Percentiles rank a stretch among this genome's conserved stretches.
Evolutionary conservation across 2,888 invertebrate genomes (phyloP).

Genomic region (Tuta absoluta): DNA sequence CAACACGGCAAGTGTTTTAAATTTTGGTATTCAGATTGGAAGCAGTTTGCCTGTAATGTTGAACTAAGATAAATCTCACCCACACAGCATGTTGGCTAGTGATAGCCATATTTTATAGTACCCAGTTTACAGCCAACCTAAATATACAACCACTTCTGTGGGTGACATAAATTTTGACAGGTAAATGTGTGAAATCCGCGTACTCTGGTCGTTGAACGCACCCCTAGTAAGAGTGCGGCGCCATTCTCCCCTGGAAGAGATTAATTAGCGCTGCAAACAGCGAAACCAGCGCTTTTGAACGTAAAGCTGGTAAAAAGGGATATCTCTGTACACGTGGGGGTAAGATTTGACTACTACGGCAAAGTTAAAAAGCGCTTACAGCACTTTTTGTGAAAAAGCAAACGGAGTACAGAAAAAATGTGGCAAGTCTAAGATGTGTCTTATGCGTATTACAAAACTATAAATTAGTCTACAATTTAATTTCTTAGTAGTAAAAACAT

Average conservation of each 20-base stretch:
- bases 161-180: too few relatives aligned
- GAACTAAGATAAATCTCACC: too few relatives aligned
- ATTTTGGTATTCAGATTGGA: too few relatives aligned
- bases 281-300: slow-evolving; percentile 62
- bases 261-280: slow-evolving; percentile 76
- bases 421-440: not conserved
- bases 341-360: slow-evolving; percentile 8
- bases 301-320: slow-evolving; percentile 23
- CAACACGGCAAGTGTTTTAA: too few relatives aligned
- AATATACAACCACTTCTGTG: too few relatives aligned
- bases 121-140: too few relatives aligned
- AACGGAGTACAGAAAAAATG: not conserved
- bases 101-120: too few relatives aligned
- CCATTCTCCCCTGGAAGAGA: slow-evolving; percentile 62
- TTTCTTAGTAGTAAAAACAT: too few relatives aligned
- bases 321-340: slow-evolving; percentile 18
- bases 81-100: too few relatives aligned
- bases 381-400: not conserved
- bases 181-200: not conserved
- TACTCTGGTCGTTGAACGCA: not conserved
- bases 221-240: not conserved
- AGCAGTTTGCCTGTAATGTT: too few relatives aligned
- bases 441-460: too few relatives aligned
- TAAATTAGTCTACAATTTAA: not conserved
- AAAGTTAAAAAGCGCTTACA: not conserved